Evolutionary conservation across 1,140 invertebrate species (phyloP), one percentile per base, ranked within the genome.

Genomic region (Neotoxoptera formosana): DNA sequence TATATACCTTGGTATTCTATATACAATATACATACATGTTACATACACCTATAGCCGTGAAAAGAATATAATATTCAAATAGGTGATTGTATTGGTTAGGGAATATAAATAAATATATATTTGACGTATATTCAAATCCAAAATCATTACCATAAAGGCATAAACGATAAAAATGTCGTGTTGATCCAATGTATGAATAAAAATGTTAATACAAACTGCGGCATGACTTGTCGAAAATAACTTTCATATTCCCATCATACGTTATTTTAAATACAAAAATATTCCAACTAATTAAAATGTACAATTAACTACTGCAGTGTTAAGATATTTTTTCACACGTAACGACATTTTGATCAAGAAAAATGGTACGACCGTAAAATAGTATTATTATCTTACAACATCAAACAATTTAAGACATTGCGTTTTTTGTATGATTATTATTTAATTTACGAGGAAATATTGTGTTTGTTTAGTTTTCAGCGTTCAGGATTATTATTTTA

Each of bases 61-160:
- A 17, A 4, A 76, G 11, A 76, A 76, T 34, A 34, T 76, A 34
- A 76, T 76, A 76, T 76, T 76, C n/a, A 76, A 76, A 76, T 76
- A 76, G 30, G n/a, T 76, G 60, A n/a, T n/a, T 76, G n/a, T 76
- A n/a, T 34, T 76, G 11, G 14, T n/a, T 76, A 17, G 14, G 7
- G 30, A n/a, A 23, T 76, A 76, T 34, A 76, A n/a, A 67, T 67
- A 30, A n/a, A n/a, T 30, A n/a, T n/a, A n/a, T n/a, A n/a, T 6
- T 76, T 76, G n/a, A 6, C 30, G 60, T n/a, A 84, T 84, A 84
- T 84, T 84, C 36, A 36, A 36, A 84, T 84, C 21, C 83, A 25
- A 84, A 84, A 84, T 84, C 20, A 84, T 84, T 67, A 48, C 51
- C 34, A 56, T n/a, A 90, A 53, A n/a, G n/a, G 11, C 30, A 88